Evolutionary conservation across 2,888 invertebrate genomes (phyloP), one percentile per base, ranked within the genome.

Genomic region (Drosophila rubida): DNA sequence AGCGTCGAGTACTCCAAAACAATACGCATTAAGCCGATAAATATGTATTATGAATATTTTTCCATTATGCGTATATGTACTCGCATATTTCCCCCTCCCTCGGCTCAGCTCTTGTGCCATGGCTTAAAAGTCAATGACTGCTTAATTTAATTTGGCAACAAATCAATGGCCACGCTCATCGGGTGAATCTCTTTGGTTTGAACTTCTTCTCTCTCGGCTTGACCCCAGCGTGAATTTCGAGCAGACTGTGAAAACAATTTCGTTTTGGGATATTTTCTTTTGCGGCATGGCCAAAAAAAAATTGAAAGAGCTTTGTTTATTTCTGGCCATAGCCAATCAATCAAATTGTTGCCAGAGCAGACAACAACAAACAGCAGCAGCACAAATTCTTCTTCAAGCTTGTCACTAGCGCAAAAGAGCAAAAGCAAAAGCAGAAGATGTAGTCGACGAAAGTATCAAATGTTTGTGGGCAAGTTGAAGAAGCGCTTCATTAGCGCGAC

Each of bases 61-160:
- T 51, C 22, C 58, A 69, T 69, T 70, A 55, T 55, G 46, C 61
- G 50, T 57, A 45, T 69, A 46, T 41, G 49, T 55, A 59, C 30
- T 30, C 51, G 30, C 27, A 50, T 13, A 35, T 16, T 25, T 45
- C 7, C 23, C n/a, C 4, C 22, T 4, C 37, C 14, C 25, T 50
- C 25, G 16, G 37, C 8, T 23, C 44, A 3, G 7, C 25, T 44
- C 25, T 4, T 13, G 6, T 9, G 23, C 8, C 45, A 23, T 22
- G 14, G 14, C 54, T 25, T 60, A 48, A 54, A 79, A 87, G 84
- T 85, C 84, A 85, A 87, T 87, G 84, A 85, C 84, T 85, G 78
- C 70, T 85, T 85, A 85, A 85, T 85, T 84, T 81, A 86, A 84
- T 83, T 84, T 84, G 67, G 54, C 58, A 37, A 80, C 73, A 76